These are phyloP conservation scores for Theristicus caerulescens DNA, from an alignment of 2,113 vertebrate genomes.

Conservation along the genomic window DNA sequence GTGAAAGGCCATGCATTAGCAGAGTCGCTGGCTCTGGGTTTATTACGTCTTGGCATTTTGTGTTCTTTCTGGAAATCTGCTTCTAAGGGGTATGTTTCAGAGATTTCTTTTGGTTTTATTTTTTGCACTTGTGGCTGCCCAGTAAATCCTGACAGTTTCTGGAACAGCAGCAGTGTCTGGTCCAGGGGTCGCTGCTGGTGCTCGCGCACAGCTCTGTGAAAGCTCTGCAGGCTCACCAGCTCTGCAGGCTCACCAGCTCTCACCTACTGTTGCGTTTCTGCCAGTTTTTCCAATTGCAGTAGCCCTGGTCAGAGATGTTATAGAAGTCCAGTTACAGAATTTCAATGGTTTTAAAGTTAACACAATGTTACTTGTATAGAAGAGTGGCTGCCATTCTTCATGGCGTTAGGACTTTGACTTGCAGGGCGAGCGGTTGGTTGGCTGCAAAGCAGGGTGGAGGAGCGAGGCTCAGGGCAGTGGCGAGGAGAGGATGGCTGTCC, in stretches of 20 bases:
- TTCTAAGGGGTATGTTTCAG: neutral
- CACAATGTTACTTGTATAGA: no score
- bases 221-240: neutral
- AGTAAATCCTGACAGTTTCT: no score
- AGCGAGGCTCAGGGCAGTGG: neutral
- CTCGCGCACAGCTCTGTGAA: neutral
- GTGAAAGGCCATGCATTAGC: neutral
- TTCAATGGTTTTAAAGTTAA: neutral
- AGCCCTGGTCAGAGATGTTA: neutral
- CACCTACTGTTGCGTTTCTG: neutral
- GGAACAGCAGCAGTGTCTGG: neutral
- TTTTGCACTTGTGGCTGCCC: neutral
- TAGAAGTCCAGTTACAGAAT: neutral
- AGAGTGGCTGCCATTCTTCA: neutral
- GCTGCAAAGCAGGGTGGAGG: no score
- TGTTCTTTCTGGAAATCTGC: neutral
- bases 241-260: neutral
- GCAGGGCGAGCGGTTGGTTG: fast-evolving
- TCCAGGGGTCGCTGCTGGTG: neutral
- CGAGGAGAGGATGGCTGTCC: neutral
- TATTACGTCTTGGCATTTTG: neutral
- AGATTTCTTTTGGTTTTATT: neutral
- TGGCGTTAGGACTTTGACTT: neutral
- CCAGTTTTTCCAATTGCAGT: neutral
- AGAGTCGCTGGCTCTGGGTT: neutral